These are phyloP conservation scores for Brachirus orientalis DNA, from an alignment of 2,113 vertebrate species.

Conservation along the genomic window DNA sequence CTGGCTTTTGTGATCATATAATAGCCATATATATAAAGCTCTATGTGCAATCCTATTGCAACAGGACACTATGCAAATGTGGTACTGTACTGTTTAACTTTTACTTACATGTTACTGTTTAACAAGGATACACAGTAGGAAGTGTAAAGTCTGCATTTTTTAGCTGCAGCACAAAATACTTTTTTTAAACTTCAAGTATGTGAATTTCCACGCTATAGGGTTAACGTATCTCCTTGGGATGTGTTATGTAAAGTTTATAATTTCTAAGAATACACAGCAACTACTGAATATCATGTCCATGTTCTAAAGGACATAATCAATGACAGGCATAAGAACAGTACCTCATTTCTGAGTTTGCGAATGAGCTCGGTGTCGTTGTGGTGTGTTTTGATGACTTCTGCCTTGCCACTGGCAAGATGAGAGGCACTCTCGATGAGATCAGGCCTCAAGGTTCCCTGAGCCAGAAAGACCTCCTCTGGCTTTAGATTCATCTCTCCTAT, in stretches of 20 bases:
- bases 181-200: not conserved
- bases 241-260: too few species aligned
- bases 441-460: slow-evolving; percentile 95
- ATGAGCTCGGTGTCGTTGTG: slow-evolving; percentile 99
- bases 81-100: too few species aligned
- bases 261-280: not conserved
- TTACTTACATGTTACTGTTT: not conserved
- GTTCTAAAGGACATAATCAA: not conserved
- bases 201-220: too few species aligned
- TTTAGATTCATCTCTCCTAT: slow-evolving; percentile 98
- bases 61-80: not conserved
- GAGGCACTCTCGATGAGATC: slow-evolving; percentile 98
- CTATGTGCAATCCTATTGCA: not conserved
- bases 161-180: not conserved
- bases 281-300: not conserved
- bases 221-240: too few species aligned
- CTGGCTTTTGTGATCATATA: too few species aligned
- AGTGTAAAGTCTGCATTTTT: not conserved
- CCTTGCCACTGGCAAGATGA: slow-evolving; percentile 92
- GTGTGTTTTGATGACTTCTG: slow-evolving; percentile 98
- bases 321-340: slow-evolving; percentile 41
- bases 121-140: not conserved
- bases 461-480: slow-evolving; percentile 95
- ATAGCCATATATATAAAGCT: not conserved
- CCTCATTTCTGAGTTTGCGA: slow-evolving; percentile 96